Evolutionary conservation across 2,113 vertebrate species (phyloP), one percentile per base, ranked within the genome.

Genomic region (Prionailurus bengalensis): DNA sequence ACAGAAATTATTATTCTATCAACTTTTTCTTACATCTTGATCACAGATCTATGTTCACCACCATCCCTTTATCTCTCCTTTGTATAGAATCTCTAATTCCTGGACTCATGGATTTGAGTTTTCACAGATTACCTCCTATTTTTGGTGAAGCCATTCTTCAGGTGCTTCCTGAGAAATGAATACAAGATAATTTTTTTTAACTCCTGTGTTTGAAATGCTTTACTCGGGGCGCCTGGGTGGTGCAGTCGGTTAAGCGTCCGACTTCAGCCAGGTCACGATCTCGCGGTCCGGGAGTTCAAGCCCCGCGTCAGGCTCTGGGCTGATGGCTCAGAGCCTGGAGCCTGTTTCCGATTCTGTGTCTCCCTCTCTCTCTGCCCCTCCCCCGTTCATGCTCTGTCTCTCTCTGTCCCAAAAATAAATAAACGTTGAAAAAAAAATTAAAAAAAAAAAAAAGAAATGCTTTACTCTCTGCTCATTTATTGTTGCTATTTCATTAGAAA

Each of bases 401-500:
- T 36, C 36, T 36, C 36, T 36, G 36, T 36, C 36, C 36, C 36
- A 36, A 36, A 36, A 36, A 36, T 36, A 36, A 36, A 36, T 36
- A 36, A 36, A 36, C 36, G 36, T 36, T 36, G 36, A 36, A 36
- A 36, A 36, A 36, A 36, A 36, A 36, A 2, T 36, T 36, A 36
- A 36, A 36, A 36, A 36, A 36, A 36, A 36, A 36, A 36, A 36
- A 36, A 36, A 36, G 55, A 73, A 61, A 71, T 9, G 9, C 31
- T 73, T 71, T 73, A 31, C 6, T n/a, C 1, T 76, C 15, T 78
- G 63, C 14, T 61, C 66, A 29, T 15, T 29, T 73, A 83, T 73
- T 83, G 45, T 92, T 71, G 31, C 12, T 91, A 55, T 91, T 68
- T 91, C 15, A 39, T 91, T 91, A 45, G 73, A 79, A 66, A 91